Evolutionary conservation across 2,113 vertebrate species (phyloP).

Genomic region (Syrmaticus mikado): DNA sequence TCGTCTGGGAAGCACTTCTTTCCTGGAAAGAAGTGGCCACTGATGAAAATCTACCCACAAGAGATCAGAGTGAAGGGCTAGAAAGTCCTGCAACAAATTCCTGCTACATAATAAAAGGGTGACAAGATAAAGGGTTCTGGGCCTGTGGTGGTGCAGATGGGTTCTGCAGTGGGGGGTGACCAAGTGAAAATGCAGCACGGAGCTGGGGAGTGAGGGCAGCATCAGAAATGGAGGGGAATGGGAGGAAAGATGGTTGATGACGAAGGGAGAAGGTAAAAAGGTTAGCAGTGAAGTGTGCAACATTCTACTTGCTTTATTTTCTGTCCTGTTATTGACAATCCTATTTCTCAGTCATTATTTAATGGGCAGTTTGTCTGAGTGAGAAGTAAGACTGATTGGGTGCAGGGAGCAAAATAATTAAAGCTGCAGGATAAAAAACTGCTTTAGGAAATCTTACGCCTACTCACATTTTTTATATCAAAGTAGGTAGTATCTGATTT

Average conservation of each 20-base stretch:
- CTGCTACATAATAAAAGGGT: neutral
- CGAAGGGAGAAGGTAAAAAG: neutral
- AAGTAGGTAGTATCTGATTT: neutral
- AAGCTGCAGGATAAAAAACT: constrained; percentile 25
- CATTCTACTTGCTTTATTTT: constrained; percentile 36
- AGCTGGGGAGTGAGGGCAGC: neutral
- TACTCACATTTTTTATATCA: neutral
- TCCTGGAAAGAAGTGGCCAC: neutral
- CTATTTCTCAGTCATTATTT: constrained; percentile 47
- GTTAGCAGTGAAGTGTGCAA: constrained; percentile 4
- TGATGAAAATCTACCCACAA: neutral
- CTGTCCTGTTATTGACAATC: constrained; percentile 10
- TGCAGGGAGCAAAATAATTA: constrained; percentile 15
- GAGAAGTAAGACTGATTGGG: constrained; percentile 4
- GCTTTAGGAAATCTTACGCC: neutral
- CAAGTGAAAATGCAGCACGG: fast-evolving
- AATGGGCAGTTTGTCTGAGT: constrained; percentile 7
- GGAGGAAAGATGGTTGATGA: neutral
- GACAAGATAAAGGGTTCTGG: neutral
- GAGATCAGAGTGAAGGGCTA: neutral
- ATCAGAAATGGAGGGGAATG: neutral
- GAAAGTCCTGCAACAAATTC: neutral
- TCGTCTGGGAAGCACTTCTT: neutral
- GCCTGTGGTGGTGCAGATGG: neutral
- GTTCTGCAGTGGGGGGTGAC: neutral